Conservation (phyloP, 1,140 invertebrate species). For the Drosophila obscura region DNA sequence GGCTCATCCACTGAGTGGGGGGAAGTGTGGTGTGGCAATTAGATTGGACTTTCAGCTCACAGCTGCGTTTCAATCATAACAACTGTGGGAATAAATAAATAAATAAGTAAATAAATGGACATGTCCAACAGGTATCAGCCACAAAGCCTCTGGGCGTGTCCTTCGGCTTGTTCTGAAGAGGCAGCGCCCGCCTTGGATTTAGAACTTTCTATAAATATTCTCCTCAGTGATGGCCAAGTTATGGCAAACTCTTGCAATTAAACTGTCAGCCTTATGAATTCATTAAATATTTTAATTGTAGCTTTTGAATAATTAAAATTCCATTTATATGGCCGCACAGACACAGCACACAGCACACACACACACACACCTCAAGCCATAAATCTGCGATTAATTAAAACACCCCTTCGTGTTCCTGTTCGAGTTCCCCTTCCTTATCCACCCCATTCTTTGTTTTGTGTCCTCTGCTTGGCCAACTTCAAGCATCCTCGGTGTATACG, state of each 20-base stretch:
- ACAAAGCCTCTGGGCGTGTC: conserved; percentile 22
- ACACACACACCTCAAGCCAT: conserved; percentile 64
- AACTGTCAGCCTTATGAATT: conserved; percentile 82
- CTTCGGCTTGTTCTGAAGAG: conserved; percentile 5
- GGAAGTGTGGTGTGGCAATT: not conserved
- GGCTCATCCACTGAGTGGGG: not conserved
- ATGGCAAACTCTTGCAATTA: conserved; percentile 74
- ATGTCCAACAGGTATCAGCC: conserved; percentile 44
- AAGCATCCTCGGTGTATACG: conserved; percentile 56
- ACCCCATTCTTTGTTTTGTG: not conserved
- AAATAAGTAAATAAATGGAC: conserved; percentile 11
- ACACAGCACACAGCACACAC: conserved; percentile 9
- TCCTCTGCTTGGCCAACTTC: not conserved
- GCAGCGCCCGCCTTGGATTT: conserved; percentile 24
- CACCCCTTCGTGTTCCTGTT: conserved; percentile 2
- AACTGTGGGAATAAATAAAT: conserved; percentile 37
- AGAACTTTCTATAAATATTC: conserved; percentile 56
- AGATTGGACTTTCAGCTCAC: conserved; percentile 46
- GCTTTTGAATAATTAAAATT: conserved; percentile 82
- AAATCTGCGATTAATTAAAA: conserved; percentile 81
- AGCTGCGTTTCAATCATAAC: conserved; percentile 17
- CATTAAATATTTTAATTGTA: conserved; percentile 81
- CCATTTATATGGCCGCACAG: conserved; percentile 68
- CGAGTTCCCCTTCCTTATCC: no score
- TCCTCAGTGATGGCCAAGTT: conserved; percentile 50